Evolutionary conservation across 2,797 vertebrate genomes (phyloP).

Genomic region (Acanthis flammea): DNA sequence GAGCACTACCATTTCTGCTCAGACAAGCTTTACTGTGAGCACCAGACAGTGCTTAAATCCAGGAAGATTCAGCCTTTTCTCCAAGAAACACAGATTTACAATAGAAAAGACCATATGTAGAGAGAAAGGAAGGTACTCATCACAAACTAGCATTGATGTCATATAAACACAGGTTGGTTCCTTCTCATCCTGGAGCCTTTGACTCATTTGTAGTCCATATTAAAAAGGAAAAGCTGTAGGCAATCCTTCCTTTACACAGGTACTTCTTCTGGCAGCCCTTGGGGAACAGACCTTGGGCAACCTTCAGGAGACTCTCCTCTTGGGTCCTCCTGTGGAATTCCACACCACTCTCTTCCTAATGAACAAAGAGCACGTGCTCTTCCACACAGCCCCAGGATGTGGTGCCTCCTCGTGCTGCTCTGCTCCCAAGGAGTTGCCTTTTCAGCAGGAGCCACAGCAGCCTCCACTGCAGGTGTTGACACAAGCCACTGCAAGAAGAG

Average conservation of each 20-base stretch:
- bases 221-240: background rate
- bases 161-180: background rate
- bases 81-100: background rate
- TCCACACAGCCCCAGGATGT: constrained; percentile 32
- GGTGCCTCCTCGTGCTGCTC: background rate
- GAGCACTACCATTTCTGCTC: background rate
- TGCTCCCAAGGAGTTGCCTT: background rate
- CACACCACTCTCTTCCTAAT: background rate
- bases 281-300: background rate
- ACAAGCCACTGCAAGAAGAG: background rate
- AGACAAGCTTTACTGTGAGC: background rate
- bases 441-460: background rate
- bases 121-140: background rate
- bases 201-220: background rate
- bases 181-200: background rate
- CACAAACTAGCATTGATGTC: background rate
- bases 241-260: background rate
- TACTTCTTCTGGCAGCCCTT: background rate
- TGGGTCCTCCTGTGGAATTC: background rate
- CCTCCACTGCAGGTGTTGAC: background rate
- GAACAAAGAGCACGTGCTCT: background rate
- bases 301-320: background rate
- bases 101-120: background rate
- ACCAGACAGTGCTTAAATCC: background rate
- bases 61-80: background rate